Base-by-base conservation (phyloP, 2,888 invertebrate genomes). In the Priapulus caudatus region DNA sequence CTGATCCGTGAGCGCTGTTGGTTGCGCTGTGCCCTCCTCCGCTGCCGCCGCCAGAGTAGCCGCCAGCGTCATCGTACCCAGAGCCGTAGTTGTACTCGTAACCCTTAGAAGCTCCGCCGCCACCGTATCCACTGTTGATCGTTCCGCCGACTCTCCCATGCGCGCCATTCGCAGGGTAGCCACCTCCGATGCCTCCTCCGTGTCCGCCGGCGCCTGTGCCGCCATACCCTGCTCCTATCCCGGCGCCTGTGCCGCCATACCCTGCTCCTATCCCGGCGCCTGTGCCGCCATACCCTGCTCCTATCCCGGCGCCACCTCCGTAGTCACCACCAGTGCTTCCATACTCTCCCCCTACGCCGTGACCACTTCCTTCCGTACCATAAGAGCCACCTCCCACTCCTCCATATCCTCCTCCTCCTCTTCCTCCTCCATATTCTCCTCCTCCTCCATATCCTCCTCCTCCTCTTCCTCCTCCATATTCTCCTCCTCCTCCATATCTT, bases 21-120 rank as follows among this genome's bases (percentile, higher is more conserved):
- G 33, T 10, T 10, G 33, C n/a, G 33, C 33, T n/a, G 33, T 33
- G n/a, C 10, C 33, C 33, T 33, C 33, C 33, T 33, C 10, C 33
- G n/a, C 33, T 10, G n/a, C 33, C 33, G n/a, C 33, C 33, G 10
- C 10, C n/a, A 10, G 33, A 33, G n/a, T 33, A 33, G 10, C 33
- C 33, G 10, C 33, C 33, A n/a, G 10, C 33, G 33, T n/a, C 33
- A 10, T 33, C 10, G n/a, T 33, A 33, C 10, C 33, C 33, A 33
- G 33, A 33, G n/a, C 33, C 33, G n/a, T 33, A 33, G n/a, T 33
- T 33, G n/a, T 33, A 33, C n/a, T 33, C 33, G n/a, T 33, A 33
- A n/a, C 33, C 33, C 10, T 33, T 10, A 33, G 33, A 33, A 10
- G 10, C 33, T 10, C 33, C n/a, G 10, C 10, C n/a, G 10, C 33